phyloP scores from a whole-genome alignment of 1,140 invertebrate species.

The Bombus terrestris region DNA sequence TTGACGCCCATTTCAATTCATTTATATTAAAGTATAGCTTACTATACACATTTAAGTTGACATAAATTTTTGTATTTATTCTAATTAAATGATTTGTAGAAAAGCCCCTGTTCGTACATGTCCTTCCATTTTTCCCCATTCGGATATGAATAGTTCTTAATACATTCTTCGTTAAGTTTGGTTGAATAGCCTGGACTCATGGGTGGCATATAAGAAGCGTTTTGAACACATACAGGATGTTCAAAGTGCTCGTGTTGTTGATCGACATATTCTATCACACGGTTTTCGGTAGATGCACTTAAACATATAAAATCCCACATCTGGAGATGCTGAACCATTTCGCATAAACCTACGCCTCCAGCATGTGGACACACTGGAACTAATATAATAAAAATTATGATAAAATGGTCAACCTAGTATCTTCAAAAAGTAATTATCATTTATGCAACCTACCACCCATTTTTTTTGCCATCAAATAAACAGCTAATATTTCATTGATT shows the following conservation, averaged over 20 bases:
- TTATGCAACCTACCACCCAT: slow-evolving; percentile 83
- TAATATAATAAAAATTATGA: slow-evolving; percentile 77
- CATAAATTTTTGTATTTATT: slow-evolving; percentile 21
- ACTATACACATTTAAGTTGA: neutral
- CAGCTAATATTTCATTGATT: slow-evolving; percentile 93
- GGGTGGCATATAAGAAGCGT: slow-evolving; percentile 89
- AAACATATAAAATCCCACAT: slow-evolving; percentile 93
- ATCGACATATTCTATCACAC: slow-evolving; percentile 93
- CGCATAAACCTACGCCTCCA: slow-evolving; percentile 95
- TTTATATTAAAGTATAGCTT: neutral
- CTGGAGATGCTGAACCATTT: slow-evolving; percentile 96
- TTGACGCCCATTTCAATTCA: neutral
- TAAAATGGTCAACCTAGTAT: neutral
- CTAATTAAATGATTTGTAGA: slow-evolving; percentile 60
- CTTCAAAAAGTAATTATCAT: neutral
- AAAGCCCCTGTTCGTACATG: slow-evolving; percentile 83
- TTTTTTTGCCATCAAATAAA: slow-evolving; percentile 94
- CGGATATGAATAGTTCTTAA: slow-evolving; percentile 89
- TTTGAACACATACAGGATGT: slow-evolving; percentile 87
- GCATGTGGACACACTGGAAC: slow-evolving; percentile 97
- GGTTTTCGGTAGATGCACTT: slow-evolving; percentile 86
- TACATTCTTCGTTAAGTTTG: slow-evolving; percentile 87
- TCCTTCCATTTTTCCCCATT: slow-evolving; percentile 89
- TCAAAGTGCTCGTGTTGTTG: slow-evolving; percentile 95
- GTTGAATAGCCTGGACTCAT: slow-evolving; percentile 90